Percentiles rank a stretch among this genome's conserved stretches.
These are phyloP conservation scores for Heliangelus exortis DNA, from an alignment of 2,797 vertebrate genomes.

Conservation along the genomic window DNA sequence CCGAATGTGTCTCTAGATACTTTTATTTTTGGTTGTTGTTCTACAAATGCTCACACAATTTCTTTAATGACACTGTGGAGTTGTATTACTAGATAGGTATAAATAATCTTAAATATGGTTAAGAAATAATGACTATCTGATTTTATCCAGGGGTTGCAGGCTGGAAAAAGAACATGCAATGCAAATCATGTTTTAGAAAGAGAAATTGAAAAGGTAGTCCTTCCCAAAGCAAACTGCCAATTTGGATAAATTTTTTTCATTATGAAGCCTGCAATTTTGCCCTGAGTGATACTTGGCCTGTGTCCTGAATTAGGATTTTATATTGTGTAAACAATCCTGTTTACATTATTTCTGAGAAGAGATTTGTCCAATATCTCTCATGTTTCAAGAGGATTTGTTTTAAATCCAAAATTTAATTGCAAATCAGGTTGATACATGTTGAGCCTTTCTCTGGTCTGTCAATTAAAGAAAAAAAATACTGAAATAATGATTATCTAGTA, in stretches of 20 bases:
- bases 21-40: background rate
- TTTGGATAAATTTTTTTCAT: constrained; percentile 47
- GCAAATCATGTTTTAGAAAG: constrained; percentile 33
- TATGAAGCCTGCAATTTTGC: constrained; percentile 17
- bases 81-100: background rate
- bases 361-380: constrained; percentile 35
- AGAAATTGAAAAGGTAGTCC: constrained; percentile 29
- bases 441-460: constrained; percentile 7
- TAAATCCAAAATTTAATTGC: constrained; percentile 61
- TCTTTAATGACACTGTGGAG: constrained; percentile 3
- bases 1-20: background rate
- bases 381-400: constrained; percentile 41
- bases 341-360: constrained; percentile 35
- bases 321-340: constrained; percentile 30
- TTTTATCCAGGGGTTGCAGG: background rate
- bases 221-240: background rate
- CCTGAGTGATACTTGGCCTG: background rate
- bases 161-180: background rate
- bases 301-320: constrained; percentile 48
- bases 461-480: constrained; percentile 1
- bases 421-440: background rate
- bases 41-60: background rate
- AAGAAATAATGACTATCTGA: background rate
- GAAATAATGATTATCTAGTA: background rate
- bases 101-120: constrained; percentile 49